Percentiles rank a stretch among this genome's conserved stretches.
phyloP scores from a whole-genome alignment of 2,888 invertebrate genomes.

The Drosophila yooni region DNA sequence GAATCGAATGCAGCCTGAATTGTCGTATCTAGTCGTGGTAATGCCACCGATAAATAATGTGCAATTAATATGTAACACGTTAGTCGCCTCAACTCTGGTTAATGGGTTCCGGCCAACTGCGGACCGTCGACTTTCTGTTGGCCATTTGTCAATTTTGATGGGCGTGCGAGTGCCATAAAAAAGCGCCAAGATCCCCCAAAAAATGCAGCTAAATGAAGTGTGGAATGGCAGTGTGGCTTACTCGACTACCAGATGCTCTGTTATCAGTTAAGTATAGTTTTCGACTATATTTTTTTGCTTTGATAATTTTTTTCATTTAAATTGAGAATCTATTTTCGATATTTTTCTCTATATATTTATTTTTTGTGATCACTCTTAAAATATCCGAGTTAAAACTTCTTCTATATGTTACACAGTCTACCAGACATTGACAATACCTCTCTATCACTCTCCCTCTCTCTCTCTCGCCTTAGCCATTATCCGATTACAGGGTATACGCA shows the following conservation, averaged over 20 bases:
- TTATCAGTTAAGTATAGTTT: neutral
- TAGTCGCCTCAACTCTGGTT: conserved; percentile 57
- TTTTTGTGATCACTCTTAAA: neutral
- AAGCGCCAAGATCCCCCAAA: conserved; percentile 41
- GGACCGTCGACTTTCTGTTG: conserved; percentile 19
- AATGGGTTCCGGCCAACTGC: conserved; percentile 30
- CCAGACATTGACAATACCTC: neutral
- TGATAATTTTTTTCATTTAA: accelerated
- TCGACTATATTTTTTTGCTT: too few relatives aligned
- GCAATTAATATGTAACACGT: conserved; percentile 81
- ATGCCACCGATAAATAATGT: conserved; percentile 72
- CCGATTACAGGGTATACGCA: conserved; percentile 40
- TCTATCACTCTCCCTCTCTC: neutral
- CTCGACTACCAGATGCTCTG: conserved; percentile 1
- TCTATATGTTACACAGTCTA: too few relatives aligned
- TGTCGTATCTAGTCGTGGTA: conserved; percentile 35
- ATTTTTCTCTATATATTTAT: neutral
- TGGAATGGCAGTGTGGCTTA: neutral
- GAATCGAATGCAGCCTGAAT: conserved; percentile 42
- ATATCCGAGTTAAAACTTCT: accelerated
- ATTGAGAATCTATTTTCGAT: neutral
- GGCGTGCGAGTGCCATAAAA: conserved; percentile 70
- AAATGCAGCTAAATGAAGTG: neutral
- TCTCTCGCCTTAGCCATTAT: neutral
- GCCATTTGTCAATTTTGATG: conserved; percentile 82